Percentiles rank a stretch among this genome's conserved stretches.
phyloP scores from a whole-genome alignment of 2,113 vertebrate species.

The Melanostigma gelatinosum region DNA sequence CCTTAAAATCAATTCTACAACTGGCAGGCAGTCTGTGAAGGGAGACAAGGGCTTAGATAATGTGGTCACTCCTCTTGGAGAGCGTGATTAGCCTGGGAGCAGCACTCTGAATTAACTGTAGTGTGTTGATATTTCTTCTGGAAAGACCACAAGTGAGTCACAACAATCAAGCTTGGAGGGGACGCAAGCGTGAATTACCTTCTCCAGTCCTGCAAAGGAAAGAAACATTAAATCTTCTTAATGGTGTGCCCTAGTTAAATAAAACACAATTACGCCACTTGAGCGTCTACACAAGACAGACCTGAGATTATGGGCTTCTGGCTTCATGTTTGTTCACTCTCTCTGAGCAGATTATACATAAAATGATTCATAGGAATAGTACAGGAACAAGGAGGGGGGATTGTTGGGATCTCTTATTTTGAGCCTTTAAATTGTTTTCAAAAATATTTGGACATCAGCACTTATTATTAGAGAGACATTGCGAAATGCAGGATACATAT shows the following conservation, averaged over 20 bases:
- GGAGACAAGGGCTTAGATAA: conserved; percentile 19
- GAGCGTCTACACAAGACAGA: background rate
- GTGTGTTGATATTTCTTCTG: conserved; percentile 19
- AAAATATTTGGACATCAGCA: background rate
- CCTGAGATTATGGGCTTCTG: background rate
- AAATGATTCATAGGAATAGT: background rate
- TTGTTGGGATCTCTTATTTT: background rate
- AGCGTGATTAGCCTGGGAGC: conserved; percentile 24
- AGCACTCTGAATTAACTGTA: conserved; percentile 13
- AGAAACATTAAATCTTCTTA: background rate
- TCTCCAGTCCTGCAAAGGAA: conserved; percentile 6
- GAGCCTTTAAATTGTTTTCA: background rate
- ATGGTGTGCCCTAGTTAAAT: background rate
- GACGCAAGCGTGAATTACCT: conserved; percentile 20
- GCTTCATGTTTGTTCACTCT: conserved; percentile 8
- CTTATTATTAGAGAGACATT: background rate
- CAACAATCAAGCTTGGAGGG: conserved; percentile 21
- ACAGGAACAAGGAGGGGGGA: background rate
- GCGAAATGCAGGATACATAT: background rate
- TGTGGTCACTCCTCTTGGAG: conserved; percentile 20
- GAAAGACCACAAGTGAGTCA: conserved; percentile 6
- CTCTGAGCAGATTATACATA: background rate
- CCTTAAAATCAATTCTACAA: conserved; percentile 27
- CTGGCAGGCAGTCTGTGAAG: conserved; percentile 18
- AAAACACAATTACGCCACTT: background rate